Evolutionary conservation across 2,888 invertebrate species (phyloP).

Genomic region (Dolichomitus sp.): DNA sequence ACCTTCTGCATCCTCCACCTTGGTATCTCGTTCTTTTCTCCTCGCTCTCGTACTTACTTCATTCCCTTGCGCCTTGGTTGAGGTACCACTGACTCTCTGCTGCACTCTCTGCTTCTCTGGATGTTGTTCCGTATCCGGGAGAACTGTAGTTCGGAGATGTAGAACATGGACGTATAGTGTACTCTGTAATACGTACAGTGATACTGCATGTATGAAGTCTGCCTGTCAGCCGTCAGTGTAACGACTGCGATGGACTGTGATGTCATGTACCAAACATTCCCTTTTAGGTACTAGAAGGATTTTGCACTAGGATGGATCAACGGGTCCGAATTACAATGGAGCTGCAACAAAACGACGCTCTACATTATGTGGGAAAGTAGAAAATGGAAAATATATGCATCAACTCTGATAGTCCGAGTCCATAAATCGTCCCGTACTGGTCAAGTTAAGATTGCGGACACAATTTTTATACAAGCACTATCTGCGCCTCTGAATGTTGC

Average conservation of each 20-base stretch:
- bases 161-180: no score
- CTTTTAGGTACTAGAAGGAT: background rate
- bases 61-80: background rate
- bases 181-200: background rate
- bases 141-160: background rate
- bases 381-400: conserved; percentile 3
- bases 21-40: conserved; percentile 14
- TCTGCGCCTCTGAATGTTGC: background rate
- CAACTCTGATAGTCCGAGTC: conserved; percentile 4
- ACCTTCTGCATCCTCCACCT: conserved; percentile 62
- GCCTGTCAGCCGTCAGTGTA: background rate
- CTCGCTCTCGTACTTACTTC: conserved; percentile 17
- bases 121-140: background rate
- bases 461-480: no score
- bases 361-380: background rate
- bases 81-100: conserved; percentile 5
- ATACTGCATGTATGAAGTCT: background rate
- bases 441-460: no score
- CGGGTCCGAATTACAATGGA: background rate
- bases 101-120: background rate
- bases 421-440: no score
- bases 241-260: background rate
- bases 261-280: conserved; percentile 27
- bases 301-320: background rate
- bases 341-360: background rate